Base-by-base conservation (phyloP, 2,888 invertebrate genomes). In the Horisme vitalbata region DNA sequence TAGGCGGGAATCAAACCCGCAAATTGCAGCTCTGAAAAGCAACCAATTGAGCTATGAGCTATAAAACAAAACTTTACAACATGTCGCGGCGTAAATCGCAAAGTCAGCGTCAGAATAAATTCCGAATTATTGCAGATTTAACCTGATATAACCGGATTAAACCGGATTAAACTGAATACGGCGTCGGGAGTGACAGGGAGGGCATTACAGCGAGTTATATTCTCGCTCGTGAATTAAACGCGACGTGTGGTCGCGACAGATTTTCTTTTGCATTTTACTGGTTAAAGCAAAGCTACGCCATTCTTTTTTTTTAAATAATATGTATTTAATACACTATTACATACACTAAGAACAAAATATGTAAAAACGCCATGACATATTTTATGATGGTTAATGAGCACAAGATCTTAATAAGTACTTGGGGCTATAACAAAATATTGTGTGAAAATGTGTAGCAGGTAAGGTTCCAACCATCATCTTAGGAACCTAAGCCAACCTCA, bases 61-160 rank as follows among this genome's bases (percentile, higher is more conserved):
- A n/a, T n/a, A n/a, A n/a, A n/a, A n/a, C 6, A 6, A 6, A 18
- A 33, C 41, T 41, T 39, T 13, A 4, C 13, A 18, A 18, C 35
- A 30, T 21, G 35, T 31, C 36, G 32, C 21, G n/a, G 15, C 21
- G 36, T 33, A 32, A 47, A 27, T 45, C 36, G 41, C 41, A 52
- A 52, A 53, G 50, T 45, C 24, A 37, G 53, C 47, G 28, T 48
- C 39, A 38, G 52, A 52, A 60, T 62, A 63, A 63, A 64, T 61
- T 59, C 57, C 15, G 55, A 55, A 64, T 65, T 67, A 65, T 62
- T 62, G 57, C 61, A 57, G 63, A 63, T 63, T 63, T 62, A 61
- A 59, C 59, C 43, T 45, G 57, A 52, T 57, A 35, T 32, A 46
- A 56, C 57, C 48, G 61, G 67, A 65, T 64, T 65, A 59, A 46